A percentile compares a stretch with the other conserved stretches of the same genome.
Evolutionary conservation across 2,888 invertebrate species (phyloP).

Genomic region (Ochropleura plecta): DNA sequence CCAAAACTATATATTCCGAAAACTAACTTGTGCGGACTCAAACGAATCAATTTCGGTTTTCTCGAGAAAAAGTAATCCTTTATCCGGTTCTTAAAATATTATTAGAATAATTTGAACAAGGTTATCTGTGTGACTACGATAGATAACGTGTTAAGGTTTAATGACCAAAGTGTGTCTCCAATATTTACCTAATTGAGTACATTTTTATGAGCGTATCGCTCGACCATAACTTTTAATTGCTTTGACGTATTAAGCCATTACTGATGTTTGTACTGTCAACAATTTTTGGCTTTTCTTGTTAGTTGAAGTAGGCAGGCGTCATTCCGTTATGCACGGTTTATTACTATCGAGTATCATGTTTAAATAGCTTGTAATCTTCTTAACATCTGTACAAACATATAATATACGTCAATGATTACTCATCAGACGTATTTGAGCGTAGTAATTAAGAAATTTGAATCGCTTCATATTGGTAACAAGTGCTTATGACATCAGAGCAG

Average conservation of each 20-base stretch:
- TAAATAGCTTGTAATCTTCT: conserved; percentile 80
- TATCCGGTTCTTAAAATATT: background rate
- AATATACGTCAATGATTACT: conserved; percentile 84
- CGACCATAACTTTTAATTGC: conserved; percentile 45
- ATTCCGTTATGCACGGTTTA: conserved; percentile 50
- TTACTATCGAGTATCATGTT: conserved; percentile 67
- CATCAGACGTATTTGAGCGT: conserved; percentile 70
- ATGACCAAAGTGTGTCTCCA: conserved; percentile 39
- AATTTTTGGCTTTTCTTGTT: conserved; percentile 34
- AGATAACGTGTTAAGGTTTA: conserved; percentile 40
- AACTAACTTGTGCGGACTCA: background rate
- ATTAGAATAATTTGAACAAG: conserved; percentile 26
- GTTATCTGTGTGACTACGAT: conserved; percentile 16
- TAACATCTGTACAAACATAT: conserved; percentile 81
- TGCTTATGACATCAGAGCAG: conserved; percentile 32
- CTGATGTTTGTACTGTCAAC: conserved; percentile 34
- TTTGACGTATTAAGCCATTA: conserved; percentile 33
- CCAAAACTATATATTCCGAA: background rate
- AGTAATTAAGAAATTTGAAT: conserved; percentile 70
- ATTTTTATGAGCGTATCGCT: conserved; percentile 45
- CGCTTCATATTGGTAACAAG: conserved; percentile 40
- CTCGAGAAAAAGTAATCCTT: background rate
- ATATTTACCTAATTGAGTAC: conserved; percentile 52
- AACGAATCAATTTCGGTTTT: conserved; percentile 1
- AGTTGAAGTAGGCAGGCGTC: conserved; percentile 1